phyloP scores from a whole-genome alignment of 2,113 vertebrate species.

The Zonotrichia leucophrys region DNA sequence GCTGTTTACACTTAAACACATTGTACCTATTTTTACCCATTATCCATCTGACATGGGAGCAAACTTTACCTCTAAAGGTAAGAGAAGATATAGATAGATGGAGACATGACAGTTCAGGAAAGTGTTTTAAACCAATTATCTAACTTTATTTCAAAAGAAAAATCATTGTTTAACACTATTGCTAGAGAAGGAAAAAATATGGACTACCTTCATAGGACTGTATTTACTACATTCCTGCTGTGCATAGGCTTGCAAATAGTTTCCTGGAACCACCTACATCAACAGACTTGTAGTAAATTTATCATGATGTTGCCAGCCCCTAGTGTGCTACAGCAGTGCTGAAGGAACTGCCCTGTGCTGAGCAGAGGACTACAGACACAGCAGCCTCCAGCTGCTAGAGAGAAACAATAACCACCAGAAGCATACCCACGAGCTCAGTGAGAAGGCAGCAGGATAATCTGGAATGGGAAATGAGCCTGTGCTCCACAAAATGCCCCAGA shows the following conservation, averaged over 20 bases:
- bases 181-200: not conserved
- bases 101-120: not conserved
- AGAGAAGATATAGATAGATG: not conserved
- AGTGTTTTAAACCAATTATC: not conserved
- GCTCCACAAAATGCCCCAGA: not conserved
- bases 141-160: not conserved
- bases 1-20: not conserved
- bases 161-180: not conserved
- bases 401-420: not conserved
- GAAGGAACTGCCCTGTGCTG: not conserved
- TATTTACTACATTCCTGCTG: not conserved
- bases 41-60: not conserved
- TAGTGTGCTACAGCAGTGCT: not conserved
- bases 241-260: not conserved
- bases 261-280: not conserved
- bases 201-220: not conserved
- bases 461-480: not conserved
- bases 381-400: not conserved
- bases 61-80: not conserved
- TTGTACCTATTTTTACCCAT: not conserved
- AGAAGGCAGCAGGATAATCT: not conserved
- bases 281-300: not conserved
- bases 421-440: not conserved
- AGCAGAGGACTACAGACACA: not conserved
- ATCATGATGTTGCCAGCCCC: not conserved